Percentiles rank a stretch among this genome's conserved stretches.
Conservation (phyloP, 2,888 invertebrate species). For the Leptogaster cylindrica region DNA sequence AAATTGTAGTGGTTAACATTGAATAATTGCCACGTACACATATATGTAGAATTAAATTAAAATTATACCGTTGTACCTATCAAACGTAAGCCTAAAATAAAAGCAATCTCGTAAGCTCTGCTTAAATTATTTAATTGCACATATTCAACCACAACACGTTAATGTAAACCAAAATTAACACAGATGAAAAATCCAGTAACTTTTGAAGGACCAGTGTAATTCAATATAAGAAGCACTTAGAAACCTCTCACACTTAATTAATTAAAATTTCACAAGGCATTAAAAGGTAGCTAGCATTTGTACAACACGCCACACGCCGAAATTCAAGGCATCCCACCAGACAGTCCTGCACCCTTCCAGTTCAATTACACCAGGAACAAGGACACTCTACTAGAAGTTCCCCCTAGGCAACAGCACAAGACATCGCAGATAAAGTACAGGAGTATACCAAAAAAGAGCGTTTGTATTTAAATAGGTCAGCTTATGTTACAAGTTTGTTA, state of each 20-base stretch:
- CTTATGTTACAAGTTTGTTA: neutral
- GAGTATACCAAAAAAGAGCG: no score
- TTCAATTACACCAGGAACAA: neutral
- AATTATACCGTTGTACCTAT: no score
- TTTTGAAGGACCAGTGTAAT: constrained; percentile 1
- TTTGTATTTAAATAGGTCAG: neutral
- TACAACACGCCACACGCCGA: constrained; percentile 10
- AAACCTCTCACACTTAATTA: constrained; percentile 28
- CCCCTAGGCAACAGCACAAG: no score
- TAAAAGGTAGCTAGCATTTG: constrained; percentile 12
- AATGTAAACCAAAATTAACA: constrained; percentile 11
- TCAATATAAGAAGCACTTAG: constrained; percentile 17
- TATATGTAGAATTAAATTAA: no score
- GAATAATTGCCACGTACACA: no score
- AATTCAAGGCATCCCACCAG: neutral
- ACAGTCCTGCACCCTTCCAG: neutral
- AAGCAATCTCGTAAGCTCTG: no score
- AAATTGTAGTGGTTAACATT: no score
- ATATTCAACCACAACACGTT: no score
- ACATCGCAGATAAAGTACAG: no score
- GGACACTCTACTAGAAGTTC: neutral
- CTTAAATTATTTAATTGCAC: no score
- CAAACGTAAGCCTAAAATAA: no score
- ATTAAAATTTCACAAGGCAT: constrained; percentile 33
- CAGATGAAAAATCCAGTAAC: neutral